Evolutionary conservation across 1,140 invertebrate genomes (phyloP).

Genomic region (Galleria mellonella): DNA sequence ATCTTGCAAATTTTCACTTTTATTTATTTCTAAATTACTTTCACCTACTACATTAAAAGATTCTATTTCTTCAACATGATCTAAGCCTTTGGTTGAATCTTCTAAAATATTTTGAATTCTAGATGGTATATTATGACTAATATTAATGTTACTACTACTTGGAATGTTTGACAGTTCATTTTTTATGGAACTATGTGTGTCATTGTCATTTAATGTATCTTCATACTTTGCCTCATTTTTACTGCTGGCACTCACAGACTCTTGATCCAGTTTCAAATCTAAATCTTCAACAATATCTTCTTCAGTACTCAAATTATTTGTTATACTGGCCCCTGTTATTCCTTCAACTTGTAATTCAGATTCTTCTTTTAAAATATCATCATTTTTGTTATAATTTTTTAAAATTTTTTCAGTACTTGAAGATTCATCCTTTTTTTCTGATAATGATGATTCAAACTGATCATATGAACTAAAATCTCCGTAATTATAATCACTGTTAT

Average conservation of each 20-base stretch:
- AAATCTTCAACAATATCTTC: constrained; percentile 67
- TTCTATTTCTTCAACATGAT: constrained; percentile 12
- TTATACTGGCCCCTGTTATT: background rate
- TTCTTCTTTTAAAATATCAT: background rate
- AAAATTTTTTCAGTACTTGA: constrained; percentile 10
- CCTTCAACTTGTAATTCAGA: no score
- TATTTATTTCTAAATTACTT: background rate
- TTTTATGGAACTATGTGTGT: constrained; percentile 7
- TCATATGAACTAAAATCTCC: constrained; percentile 33
- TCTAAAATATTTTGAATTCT: constrained; percentile 1
- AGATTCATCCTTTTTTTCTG: background rate
- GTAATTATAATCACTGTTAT: constrained; percentile 41
- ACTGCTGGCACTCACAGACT: constrained; percentile 12
- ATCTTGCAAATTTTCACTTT: constrained; percentile 10
- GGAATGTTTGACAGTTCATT: constrained; percentile 8
- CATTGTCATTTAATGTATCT: constrained; percentile 5
- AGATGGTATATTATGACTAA: background rate
- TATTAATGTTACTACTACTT: constrained; percentile 3
- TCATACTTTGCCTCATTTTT: constrained; percentile 8
- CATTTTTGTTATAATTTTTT: constrained; percentile 6
- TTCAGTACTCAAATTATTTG: constrained; percentile 31
- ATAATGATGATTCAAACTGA: constrained; percentile 13
- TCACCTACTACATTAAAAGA: constrained; percentile 12
- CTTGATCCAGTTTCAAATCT: constrained; percentile 53
- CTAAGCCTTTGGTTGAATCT: background rate